A percentile compares a stretch with the other conserved stretches of the same genome.
These are phyloP conservation scores for Phasia obesa DNA, from an alignment of 2,888 invertebrate genomes.

Conservation along the genomic window DNA sequence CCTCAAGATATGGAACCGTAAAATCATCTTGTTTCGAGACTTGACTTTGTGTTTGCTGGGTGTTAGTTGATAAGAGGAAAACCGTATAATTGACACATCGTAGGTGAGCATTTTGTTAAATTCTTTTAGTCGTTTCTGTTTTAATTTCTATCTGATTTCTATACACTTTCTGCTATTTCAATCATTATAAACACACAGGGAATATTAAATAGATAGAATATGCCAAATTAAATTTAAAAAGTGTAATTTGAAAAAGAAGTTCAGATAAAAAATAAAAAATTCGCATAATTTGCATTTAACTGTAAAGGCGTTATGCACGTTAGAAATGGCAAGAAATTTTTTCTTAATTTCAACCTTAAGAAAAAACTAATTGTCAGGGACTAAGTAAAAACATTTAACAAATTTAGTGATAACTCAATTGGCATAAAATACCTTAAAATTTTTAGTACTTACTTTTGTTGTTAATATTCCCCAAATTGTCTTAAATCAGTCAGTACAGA, in stretches of 20 bases:
- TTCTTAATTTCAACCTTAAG: no score
- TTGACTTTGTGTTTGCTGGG: not conserved
- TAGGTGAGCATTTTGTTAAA: not conserved
- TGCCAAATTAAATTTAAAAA: slow-evolving; percentile 23
- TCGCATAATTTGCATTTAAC: slow-evolving; percentile 62
- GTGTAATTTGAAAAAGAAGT: not conserved
- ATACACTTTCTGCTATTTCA: slow-evolving; percentile 4
- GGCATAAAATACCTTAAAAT: no score
- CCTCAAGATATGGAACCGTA: no score
- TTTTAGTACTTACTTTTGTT: no score
- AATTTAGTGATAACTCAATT: no score
- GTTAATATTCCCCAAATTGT: no score
- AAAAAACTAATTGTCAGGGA: no score
- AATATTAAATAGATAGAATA: slow-evolving; percentile 5
- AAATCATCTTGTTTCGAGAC: no score
- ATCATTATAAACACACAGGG: slow-evolving; percentile 8
- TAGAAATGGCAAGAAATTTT: not conserved
- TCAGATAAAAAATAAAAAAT: slow-evolving; percentile 19
- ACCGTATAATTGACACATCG: slow-evolving; percentile 41
- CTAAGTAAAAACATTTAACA: no score
- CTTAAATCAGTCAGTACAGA: no score
- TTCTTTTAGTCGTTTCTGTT: not conserved
- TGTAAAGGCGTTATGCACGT: slow-evolving; percentile 44
- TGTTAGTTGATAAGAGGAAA: slow-evolving; percentile 19
- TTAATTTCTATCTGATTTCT: slow-evolving; percentile 25